Evolutionary conservation across 2,797 vertebrate genomes (phyloP), one percentile per base, ranked within the genome.

Genomic region (Rhodeus uyekii): DNA sequence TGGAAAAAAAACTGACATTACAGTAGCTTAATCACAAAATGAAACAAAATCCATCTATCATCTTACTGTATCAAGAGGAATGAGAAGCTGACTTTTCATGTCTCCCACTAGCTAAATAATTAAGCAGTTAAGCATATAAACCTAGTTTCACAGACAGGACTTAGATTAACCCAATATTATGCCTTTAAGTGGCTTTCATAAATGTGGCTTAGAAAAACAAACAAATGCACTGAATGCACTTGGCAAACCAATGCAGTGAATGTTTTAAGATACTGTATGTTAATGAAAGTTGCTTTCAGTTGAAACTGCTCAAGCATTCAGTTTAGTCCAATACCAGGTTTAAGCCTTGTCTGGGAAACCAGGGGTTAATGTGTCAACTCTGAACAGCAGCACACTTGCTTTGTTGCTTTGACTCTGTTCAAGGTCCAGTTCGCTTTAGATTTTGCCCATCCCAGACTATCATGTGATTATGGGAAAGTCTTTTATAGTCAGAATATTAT

Each of bases 351-450:
- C 42, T 5, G 4, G 14, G 6, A 48, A 48, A 48, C 46, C 46
- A 19, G 19, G 48, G 3, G 48, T 75, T 58, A 60, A 42, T 61
- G 18, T 27, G 55, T 38, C 14, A 8, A 38, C 22, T 71, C 8
- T 72, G 44, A 72, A 72, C 9, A 32, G 8, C 7, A 1, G 18
- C 27, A 39, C 22, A 12, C 24, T n/a, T n/a, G n/a, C n/a, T 44
- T 4, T 19, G 2, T 24, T 27, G 22, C 14, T 78, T 27, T 53
- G 22, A 22, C 67, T 80, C 27, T 38, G 78, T 36, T 13, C 78
- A 73, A 80, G 55, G 78, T 80, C 39, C 68, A 80, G 32, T 72
- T 73, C 22, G n/a, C 24, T 42, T 13, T 32, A 74, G 16, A 61
- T 60, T 13, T 76, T 19, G 75, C 60, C 75, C 39, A 73, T 63